These are phyloP conservation scores for Nysson spinosus DNA, from an alignment of 2,888 invertebrate genomes.

Conservation along the genomic window DNA sequence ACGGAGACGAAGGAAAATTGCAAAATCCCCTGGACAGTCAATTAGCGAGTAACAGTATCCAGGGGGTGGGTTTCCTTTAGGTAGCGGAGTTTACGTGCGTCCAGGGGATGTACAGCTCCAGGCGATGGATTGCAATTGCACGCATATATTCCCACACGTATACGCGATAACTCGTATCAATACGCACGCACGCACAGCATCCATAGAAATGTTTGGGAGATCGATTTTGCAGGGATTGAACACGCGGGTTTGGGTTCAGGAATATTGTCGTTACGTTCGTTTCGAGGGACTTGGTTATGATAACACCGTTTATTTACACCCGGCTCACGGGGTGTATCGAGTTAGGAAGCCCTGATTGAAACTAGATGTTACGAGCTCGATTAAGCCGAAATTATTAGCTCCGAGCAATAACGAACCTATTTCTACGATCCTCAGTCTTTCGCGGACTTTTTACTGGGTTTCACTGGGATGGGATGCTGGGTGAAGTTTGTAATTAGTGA, in stretches of 20 bases:
- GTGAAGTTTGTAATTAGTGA: no score
- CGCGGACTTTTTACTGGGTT: no score
- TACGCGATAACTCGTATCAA: no score
- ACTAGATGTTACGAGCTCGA: no score
- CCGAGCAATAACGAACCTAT: no score
- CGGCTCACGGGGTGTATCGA: background rate
- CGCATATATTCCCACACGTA: slow-evolving; percentile 19
- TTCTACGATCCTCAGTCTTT: no score
- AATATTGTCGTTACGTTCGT: slow-evolving; percentile 13
- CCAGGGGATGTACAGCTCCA: slow-evolving; percentile 16
- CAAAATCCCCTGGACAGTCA: slow-evolving; percentile 64
- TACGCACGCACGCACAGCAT: no score
- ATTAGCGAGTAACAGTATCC: slow-evolving; percentile 63
- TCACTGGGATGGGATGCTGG: no score
- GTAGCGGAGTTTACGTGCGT: slow-evolving; percentile 4
- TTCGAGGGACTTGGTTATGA: slow-evolving; percentile 13
- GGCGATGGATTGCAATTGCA: slow-evolving; percentile 32
- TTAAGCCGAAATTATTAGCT: no score
- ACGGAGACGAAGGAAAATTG: slow-evolving; percentile 48
- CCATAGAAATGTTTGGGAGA: no score
- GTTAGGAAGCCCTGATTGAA: slow-evolving; percentile 15
- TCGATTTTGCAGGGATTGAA: slow-evolving; percentile 15
- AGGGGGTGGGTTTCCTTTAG: slow-evolving; percentile 21
- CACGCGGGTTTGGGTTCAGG: slow-evolving; percentile 1
- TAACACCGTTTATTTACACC: slow-evolving; percentile 34